Evolutionary conservation across 2,888 invertebrate genomes (phyloP).

Genomic region (Amaurobius ferox): DNA sequence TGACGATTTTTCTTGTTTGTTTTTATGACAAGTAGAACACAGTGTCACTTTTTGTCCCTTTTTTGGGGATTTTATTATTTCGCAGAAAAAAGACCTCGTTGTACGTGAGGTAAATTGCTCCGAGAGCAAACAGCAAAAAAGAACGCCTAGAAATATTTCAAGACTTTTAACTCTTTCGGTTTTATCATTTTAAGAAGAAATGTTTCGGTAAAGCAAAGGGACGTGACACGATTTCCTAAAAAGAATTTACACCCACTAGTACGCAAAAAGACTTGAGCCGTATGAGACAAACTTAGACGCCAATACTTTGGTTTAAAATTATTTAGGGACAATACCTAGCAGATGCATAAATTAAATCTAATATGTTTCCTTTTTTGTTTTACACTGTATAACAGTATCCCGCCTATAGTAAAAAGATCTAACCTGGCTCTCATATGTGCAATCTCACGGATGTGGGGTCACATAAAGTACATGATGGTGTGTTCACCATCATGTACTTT

Average conservation of each 20-base stretch:
- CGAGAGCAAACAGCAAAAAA: background rate
- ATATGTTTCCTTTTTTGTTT: no score
- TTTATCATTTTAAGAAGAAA: slow-evolving; percentile 39
- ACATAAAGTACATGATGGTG: no score
- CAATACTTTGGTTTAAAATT: no score
- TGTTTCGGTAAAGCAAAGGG: slow-evolving; percentile 44
- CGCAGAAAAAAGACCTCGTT: slow-evolving; percentile 40
- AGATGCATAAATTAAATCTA: no score
- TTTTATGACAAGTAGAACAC: slow-evolving; percentile 36
- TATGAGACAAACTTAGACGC: no score
- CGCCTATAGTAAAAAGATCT: no score
- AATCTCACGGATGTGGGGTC: no score
- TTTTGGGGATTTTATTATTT: slow-evolving; percentile 64
- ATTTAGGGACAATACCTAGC: no score
- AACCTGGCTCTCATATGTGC: no score
- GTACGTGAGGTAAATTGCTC: slow-evolving; percentile 67
- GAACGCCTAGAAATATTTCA: background rate
- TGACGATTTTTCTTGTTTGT: slow-evolving; percentile 30
- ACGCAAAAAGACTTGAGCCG: no score
- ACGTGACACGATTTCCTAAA: slow-evolving; percentile 55
- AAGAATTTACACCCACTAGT: background rate
- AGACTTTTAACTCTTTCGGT: background rate
- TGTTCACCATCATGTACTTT: no score
- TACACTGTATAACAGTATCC: no score
- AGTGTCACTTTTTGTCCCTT: background rate